These are phyloP conservation scores for Heliconius hortense DNA, from an alignment of 2,888 invertebrate genomes.

Conservation along the genomic window DNA sequence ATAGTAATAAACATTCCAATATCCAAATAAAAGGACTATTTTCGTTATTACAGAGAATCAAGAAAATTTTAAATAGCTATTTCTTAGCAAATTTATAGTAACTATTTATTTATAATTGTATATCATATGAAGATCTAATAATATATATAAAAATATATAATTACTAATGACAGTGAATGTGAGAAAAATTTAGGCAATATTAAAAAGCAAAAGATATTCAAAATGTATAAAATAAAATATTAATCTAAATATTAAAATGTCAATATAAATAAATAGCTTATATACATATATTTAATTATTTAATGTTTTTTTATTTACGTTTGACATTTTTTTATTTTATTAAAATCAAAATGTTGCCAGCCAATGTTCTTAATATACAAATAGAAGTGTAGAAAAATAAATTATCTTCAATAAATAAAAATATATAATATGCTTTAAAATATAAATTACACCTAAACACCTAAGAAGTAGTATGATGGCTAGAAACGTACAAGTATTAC, in stretches of 20 bases:
- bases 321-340: neutral
- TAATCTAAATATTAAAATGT: neutral
- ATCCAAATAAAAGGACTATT: neutral
- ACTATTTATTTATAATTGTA: neutral
- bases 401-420: constrained; percentile 8
- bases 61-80: neutral
- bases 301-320: neutral
- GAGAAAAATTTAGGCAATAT: neutral
- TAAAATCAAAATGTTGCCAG: neutral
- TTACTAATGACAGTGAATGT: neutral
- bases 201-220: too few species aligned
- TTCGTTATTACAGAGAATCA: neutral
- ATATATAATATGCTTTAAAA: constrained; percentile 16
- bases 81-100: neutral
- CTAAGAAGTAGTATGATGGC: constrained; percentile 5
- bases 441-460: neutral
- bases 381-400: neutral
- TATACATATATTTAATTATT: neutral
- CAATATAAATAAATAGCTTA: neutral
- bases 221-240: neutral
- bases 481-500: constrained; percentile 11
- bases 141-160: neutral
- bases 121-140: neutral
- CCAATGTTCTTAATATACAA: neutral
- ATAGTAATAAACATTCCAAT: neutral